Conservation (phyloP, 1,140 invertebrate species). For the Acyrthosiphon pisum region DNA sequence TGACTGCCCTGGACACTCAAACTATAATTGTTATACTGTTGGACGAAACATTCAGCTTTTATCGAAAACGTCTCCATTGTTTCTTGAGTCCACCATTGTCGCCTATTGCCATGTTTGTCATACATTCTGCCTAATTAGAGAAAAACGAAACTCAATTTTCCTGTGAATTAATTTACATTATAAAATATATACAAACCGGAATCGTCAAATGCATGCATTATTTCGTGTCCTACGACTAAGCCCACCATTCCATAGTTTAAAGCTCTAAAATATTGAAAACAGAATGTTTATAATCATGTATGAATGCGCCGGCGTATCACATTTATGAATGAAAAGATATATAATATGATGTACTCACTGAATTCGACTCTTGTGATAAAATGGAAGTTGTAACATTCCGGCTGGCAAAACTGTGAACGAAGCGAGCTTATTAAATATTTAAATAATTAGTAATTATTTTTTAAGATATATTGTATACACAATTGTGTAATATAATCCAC, state of each 20-base stretch:
- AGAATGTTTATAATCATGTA: neutral
- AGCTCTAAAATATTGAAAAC: conserved; percentile 62
- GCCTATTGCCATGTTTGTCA: conserved; percentile 76
- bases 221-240: conserved; percentile 78
- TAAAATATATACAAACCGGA: conserved; percentile 67
- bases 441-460: neutral
- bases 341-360: conserved; percentile 66
- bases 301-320: neutral
- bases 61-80: conserved; percentile 75
- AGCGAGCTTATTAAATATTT: conserved; percentile 25
- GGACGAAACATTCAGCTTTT: conserved; percentile 83
- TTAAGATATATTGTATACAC: neutral
- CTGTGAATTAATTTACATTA: neutral
- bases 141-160: neutral
- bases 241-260: conserved; percentile 79
- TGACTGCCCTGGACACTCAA: conserved; percentile 56
- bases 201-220: conserved; percentile 80
- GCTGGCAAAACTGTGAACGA: conserved; percentile 74
- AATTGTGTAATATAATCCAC: neutral
- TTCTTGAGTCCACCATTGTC: conserved; percentile 86
- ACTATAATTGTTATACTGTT: conserved; percentile 85
- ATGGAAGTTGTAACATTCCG: conserved; percentile 76
- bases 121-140: conserved; percentile 60
- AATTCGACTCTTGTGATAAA: conserved; percentile 72
- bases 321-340: neutral